Conservation (phyloP, 2,888 invertebrate species). For the Drosophila borborema region DNA sequence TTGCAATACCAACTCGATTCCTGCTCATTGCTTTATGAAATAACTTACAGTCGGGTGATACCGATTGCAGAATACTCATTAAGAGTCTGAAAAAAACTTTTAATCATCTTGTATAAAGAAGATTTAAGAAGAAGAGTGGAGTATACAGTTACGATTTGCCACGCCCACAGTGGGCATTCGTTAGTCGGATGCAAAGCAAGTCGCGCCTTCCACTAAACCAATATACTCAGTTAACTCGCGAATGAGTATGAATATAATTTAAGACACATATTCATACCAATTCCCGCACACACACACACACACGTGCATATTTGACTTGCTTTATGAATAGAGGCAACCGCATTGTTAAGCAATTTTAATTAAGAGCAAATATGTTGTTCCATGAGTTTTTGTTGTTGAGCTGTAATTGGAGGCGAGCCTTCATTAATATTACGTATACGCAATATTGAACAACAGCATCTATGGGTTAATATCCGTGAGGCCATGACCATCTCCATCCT, state of each 20-base stretch:
- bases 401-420: conserved; percentile 4
- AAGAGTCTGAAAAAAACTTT: too few relatives aligned
- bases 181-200: too few relatives aligned
- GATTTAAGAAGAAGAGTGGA: too few relatives aligned
- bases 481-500: background rate
- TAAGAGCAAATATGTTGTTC: conserved; percentile 2
- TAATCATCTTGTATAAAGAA: too few relatives aligned
- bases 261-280: background rate
- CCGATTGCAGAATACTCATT: background rate
- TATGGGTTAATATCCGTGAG: background rate
- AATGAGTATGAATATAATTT: background rate
- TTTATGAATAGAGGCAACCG: background rate
- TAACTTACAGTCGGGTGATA: background rate
- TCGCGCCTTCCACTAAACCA: too few relatives aligned
- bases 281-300: background rate
- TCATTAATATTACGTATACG: conserved; percentile 10
- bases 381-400: background rate
- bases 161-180: too few relatives aligned
- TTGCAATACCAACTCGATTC: background rate
- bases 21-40: background rate
- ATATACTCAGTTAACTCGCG: background rate
- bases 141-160: too few relatives aligned
- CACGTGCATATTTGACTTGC: background rate
- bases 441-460: background rate
- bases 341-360: conserved; percentile 1